These are phyloP conservation scores for Microtus ochrogaster DNA, from an alignment of 2,113 vertebrate genomes.

Conservation along the genomic window DNA sequence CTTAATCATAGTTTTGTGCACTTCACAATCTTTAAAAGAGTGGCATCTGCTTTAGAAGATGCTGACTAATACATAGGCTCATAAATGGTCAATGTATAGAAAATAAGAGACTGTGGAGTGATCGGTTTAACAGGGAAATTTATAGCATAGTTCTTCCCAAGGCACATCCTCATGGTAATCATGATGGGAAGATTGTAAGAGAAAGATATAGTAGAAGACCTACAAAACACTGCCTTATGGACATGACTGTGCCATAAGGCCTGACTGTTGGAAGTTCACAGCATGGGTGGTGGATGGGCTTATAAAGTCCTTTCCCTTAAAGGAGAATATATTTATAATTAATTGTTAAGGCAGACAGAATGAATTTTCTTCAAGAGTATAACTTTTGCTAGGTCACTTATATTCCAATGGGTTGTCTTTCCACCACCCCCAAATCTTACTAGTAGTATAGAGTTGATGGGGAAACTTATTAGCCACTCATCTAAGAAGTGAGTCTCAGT, in stretches of 20 bases:
- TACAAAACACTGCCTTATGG: neutral
- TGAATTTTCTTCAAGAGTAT: neutral
- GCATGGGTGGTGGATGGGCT: too few relatives aligned
- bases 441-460: too few relatives aligned
- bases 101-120: neutral
- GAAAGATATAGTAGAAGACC: neutral
- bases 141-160: neutral
- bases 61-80: neutral
- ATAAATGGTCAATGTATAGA: neutral
- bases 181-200: neutral
- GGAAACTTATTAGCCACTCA: too few relatives aligned
- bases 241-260: neutral
- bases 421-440: too few relatives aligned
- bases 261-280: neutral
- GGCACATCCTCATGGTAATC: neutral
- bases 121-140: fast-evolving
- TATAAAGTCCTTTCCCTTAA: neutral
- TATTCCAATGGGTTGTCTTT: too few relatives aligned
- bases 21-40: neutral
- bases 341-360: neutral
- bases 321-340: neutral
- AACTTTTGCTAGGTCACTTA: too few relatives aligned
- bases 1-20: neutral
- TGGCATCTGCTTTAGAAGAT: too few relatives aligned
- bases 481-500: too few relatives aligned